Base-by-base conservation (phyloP, 2,113 vertebrate species). In the Gallinago paraguaiae region DNA sequence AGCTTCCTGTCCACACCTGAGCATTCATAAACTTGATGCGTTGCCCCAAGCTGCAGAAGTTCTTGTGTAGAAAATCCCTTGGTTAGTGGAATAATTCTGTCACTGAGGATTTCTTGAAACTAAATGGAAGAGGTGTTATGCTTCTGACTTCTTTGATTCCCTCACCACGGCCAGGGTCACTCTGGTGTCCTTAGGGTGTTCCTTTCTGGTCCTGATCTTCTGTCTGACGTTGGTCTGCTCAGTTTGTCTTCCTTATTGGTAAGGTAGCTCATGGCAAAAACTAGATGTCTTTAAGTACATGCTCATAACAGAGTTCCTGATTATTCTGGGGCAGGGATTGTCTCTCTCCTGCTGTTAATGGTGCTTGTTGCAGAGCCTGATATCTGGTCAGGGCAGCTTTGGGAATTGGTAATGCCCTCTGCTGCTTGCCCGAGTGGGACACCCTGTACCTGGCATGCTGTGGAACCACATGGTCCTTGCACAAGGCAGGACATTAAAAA, bases 131-230 rank as follows among this genome's bases (percentile, higher is more conserved):
- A 77, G 10, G 4, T 76, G 25, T 31, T 88, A 15, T 0, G 1
- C 24, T 71, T 70, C n/a, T 75, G 56, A 45, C 30, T 64, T 22
- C 23, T 18, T 45, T 41, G 37, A 27, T 54, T 67, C 35, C 30
- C 43, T 82, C 10, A 0, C 7, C 50, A 22, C 33, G 84, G 35
- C 11, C 33, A 45, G 20, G 35, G 39, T 64, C 0, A 0, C 19
- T 70, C 41, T 81, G 20, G 17, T 87, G 17, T 63, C 19, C 23
- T 60, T 70, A 23, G 13, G 11, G 31, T 53, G 25, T 41, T 68
- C 31, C 14, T 80, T 68, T 70, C 33, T 50, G 27, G 35, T 51
- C 46, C 17, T 72, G 33, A 15, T 17, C 19, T 59, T 25, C 22
- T 31, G 43, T 64, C 43, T 46, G 41, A 37, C 33, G 17, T 22